Evolutionary conservation across 2,888 invertebrate genomes (phyloP), one percentile per base, ranked within the genome.

Genomic region (Hypena proboscidalis): DNA sequence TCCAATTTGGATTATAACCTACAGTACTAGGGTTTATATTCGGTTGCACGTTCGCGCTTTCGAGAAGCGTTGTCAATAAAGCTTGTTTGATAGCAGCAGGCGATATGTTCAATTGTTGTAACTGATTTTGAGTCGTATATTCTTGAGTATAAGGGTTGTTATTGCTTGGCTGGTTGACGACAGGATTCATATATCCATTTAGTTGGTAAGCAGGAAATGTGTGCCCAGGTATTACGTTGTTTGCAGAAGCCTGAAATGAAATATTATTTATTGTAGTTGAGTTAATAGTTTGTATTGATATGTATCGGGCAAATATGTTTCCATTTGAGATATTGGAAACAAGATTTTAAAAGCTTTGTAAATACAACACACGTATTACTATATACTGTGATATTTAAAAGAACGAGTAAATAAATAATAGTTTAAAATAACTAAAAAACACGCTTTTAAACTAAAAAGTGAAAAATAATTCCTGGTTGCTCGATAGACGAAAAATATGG

Each of bases 191-290:
- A 27, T 46, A 59, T 7, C 52, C 49, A 50, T 56, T 51, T 33
- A 58, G 66, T 44, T 55, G 58, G 43, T 58, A 60, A 23, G 38
- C 43, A 26, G 64, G 60, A 29, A 59, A 69, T 27, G 59, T 40
- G 53, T 66, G 72, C 8, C 60, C 19, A 4, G 67, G 45, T 27
- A 71, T 51, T 23, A 67, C 55, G 21, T 64, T 76, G 54, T 78
- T 76, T 35, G 74, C 57, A 15, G 71, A 59, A 11, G 74, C 73
- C 85, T 85, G 78, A 1, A 80, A 81, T 22, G 11, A 43, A 50
- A 27, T 29, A 47, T 37, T 34, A 47, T 48, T 37, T 40, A 47
- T 47, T 57, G 34, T 39, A 23, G 17, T 36, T 17, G 20, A 14
- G 19, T 35, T 33, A 36, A 21, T 22, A 7, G 10, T 13, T 15